Conservation (phyloP, 2,113 vertebrate genomes). For the Tilapia sparmanii region DNA sequence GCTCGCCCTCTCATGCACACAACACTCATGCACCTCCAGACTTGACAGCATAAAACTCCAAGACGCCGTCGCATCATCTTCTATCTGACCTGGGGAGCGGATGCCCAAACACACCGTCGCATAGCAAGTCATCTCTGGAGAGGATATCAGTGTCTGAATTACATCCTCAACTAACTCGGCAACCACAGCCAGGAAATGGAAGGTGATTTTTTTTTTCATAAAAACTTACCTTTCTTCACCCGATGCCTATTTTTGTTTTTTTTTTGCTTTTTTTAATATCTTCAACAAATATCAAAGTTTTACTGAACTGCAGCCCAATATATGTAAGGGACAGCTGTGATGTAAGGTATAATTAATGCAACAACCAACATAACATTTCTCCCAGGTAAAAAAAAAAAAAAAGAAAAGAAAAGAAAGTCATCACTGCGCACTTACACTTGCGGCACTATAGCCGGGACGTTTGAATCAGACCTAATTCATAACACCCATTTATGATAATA, state of each 20-base stretch:
- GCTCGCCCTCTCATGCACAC: constrained; percentile 67
- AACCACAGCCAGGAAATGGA: constrained; percentile 71
- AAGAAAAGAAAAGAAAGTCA: constrained; percentile 4
- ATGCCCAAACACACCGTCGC: neutral
- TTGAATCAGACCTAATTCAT: constrained; percentile 66
- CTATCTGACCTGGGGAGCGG: constrained; percentile 3
- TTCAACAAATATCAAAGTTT: neutral
- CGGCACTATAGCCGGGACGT: constrained; percentile 44
- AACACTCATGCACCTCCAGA: constrained; percentile 18
- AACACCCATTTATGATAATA: constrained; percentile 72
- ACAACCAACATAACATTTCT: constrained; percentile 42
- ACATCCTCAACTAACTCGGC: constrained; percentile 76
- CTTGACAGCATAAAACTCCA: neutral
- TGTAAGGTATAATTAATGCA: neutral
- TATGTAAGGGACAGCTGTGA: neutral
- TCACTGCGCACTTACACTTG: constrained; percentile 49
- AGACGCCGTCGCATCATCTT: constrained; percentile 25
- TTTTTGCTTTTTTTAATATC: neutral
- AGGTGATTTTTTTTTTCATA: constrained; percentile 56
- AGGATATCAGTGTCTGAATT: constrained; percentile 73
- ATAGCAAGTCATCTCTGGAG: neutral
- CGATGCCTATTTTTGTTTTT: neutral
- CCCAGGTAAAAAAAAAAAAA: neutral
- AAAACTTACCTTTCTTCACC: neutral
- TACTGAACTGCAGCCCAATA: neutral